phyloP scores from a whole-genome alignment of 2,797 vertebrate genomes.

The Alca torda region DNA sequence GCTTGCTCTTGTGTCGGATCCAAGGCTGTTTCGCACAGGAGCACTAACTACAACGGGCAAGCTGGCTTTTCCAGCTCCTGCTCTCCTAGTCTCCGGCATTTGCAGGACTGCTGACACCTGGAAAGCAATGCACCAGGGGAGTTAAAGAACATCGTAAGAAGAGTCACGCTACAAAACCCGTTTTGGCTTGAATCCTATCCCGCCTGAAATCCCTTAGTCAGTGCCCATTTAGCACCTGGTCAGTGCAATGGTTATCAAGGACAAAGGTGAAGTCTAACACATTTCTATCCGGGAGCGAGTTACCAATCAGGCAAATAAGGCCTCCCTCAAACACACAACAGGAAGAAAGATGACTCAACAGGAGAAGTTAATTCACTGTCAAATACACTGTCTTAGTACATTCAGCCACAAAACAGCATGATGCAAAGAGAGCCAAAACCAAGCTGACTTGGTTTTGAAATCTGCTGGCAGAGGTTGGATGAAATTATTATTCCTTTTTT shows the following conservation, averaged over 20 bases:
- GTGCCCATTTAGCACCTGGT: background rate
- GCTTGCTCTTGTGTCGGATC: background rate
- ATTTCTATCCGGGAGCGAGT: background rate
- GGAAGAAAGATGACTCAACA: conserved; percentile 25
- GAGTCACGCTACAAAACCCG: background rate
- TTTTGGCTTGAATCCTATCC: background rate
- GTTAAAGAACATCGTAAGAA: background rate
- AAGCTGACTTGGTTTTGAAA: conserved; percentile 35
- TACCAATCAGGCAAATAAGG: background rate
- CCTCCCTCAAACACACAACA: background rate
- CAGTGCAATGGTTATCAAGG: background rate
- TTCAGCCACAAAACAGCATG: background rate
- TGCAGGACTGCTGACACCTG: background rate
- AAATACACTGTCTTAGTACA: background rate
- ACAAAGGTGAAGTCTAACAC: background rate
- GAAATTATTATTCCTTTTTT: background rate
- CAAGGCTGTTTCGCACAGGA: background rate
- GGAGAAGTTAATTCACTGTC: conserved; percentile 34
- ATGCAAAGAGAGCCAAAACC: background rate
- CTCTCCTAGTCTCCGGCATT: background rate
- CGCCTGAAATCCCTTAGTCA: background rate
- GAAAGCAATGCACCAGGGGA: background rate
- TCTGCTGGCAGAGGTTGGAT: conserved; percentile 24
- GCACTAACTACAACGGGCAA: background rate
- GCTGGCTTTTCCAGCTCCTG: background rate